A percentile compares a stretch with the other conserved stretches of the same genome.
These are phyloP conservation scores for Chlorocebus sabaeus DNA, from an alignment of 2,113 vertebrate genomes.

Conservation along the genomic window DNA sequence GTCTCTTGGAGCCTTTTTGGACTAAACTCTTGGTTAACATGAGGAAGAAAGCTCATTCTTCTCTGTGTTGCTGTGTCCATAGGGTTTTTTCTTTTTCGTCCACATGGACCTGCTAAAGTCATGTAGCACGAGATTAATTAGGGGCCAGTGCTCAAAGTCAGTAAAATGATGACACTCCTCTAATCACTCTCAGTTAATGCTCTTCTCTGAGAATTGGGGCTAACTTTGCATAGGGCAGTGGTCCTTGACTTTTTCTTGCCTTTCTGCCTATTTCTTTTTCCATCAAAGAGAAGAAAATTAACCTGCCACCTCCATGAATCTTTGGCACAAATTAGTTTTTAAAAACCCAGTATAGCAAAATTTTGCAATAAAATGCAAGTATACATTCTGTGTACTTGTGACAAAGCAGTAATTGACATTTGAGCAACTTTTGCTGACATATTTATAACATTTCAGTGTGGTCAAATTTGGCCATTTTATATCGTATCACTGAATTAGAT, in stretches of 20 bases:
- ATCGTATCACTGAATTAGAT: neutral
- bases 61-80: neutral
- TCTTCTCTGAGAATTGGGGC: neutral
- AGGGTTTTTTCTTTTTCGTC: neutral
- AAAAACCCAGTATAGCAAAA: neutral
- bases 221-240: neutral
- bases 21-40: neutral
- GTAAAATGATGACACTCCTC: neutral
- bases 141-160: neutral
- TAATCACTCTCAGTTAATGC: neutral
- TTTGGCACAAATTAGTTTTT: slow-evolving; percentile 29
- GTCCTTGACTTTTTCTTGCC: neutral
- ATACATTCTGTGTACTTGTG: neutral
- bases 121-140: no score
- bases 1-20: slow-evolving; percentile 1
- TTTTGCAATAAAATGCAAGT: slow-evolving; percentile 5
- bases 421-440: neutral
- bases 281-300: neutral
- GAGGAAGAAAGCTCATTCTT: neutral
- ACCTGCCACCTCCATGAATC: neutral
- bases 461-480: neutral
- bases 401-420: neutral
- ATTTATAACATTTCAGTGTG: neutral
- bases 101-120: neutral
- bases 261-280: slow-evolving; percentile 1